Evolutionary conservation across 2,797 vertebrate genomes (phyloP), one percentile per base, ranked within the genome.

Genomic region (Phalloptychus januarius): DNA sequence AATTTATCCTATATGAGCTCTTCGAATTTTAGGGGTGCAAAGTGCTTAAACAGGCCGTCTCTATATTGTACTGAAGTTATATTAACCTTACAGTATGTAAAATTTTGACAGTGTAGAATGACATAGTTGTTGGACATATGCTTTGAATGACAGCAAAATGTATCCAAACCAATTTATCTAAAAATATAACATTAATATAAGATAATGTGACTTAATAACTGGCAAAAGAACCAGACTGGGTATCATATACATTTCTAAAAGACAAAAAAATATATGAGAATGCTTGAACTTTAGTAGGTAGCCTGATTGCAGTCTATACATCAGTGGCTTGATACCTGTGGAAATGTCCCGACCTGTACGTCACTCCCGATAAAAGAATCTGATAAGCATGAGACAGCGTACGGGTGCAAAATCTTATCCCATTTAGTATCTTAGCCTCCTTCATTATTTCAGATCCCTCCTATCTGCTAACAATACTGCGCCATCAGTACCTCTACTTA

Each of bases 401-500:
- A 15, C 11, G 16, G 36, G 40, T 48, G 33, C 58, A 38, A 56
- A 75, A 50, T 63, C 45, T 50, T 36, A 13, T 72, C 54, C 33
- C 11, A 50, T 61, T 72, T n/a, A 38, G 18, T 16, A 54, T 25
- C 52, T 73, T 44, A 33, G 31, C 42, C 48, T 48, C 38, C 20
- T 33, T 31, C 45, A 63, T 16, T 7, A 45, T n/a, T 52, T 72
- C 63, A 78, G 75, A 13, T 36, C 50, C 33, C 18, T 63, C n/a
- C 15, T 70, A 7, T 58, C 31, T 40, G n/a, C 69, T n/a, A 74
- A 80, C 48, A 72, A 71, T n/a, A 48, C 25, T 2, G n/a, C 8
- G 8, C 48, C 63, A 67, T 79, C 70, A 20, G 63, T 40, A 76
- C 63, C 46, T 46, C 63, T 20, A 76, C 44, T 71, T 54, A 54